phyloP scores from a whole-genome alignment of 2,888 invertebrate species.

The Exocentrus adspersus region DNA sequence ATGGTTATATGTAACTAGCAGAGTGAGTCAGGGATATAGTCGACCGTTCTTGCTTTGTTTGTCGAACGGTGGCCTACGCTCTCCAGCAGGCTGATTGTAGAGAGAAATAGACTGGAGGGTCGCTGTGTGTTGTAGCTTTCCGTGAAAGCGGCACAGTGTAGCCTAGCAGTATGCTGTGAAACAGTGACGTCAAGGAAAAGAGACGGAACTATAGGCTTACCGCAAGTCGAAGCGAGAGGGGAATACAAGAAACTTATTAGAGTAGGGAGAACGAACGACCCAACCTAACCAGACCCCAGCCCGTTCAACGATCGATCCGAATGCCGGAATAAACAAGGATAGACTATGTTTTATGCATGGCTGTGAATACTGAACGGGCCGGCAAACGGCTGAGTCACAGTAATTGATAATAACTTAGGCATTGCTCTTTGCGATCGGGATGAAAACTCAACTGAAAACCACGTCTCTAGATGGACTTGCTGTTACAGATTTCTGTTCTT shows the following conservation, averaged over 20 bases:
- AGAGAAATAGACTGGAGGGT: conserved; percentile 66
- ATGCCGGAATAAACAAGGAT: conserved; percentile 65
- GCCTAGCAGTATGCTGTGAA: conserved; percentile 62
- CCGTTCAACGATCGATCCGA: conserved; percentile 61
- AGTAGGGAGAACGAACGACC: conserved; percentile 62
- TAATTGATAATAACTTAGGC: conserved; percentile 65
- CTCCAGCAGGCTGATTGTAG: conserved; percentile 58
- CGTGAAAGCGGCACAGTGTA: conserved; percentile 65
- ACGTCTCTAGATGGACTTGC: conserved; percentile 42
- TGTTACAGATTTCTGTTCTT: conserved; percentile 45
- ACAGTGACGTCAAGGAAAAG: conserved; percentile 62
- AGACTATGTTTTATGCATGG: conserved; percentile 63
- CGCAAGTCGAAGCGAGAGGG: conserved; percentile 48
- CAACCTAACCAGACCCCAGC: conserved; percentile 63
- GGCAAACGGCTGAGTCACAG: conserved; percentile 65
- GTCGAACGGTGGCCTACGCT: conserved; percentile 46
- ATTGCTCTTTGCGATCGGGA: conserved; percentile 58
- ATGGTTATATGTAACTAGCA: conserved; percentile 66
- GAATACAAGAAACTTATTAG: conserved; percentile 60
- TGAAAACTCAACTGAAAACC: conserved; percentile 51
- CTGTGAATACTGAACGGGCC: conserved; percentile 61
- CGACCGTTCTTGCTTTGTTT: conserved; percentile 59
- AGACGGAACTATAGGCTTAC: conserved; percentile 44
- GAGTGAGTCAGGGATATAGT: conserved; percentile 53
- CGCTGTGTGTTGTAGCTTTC: conserved; percentile 62